Base-by-base conservation (phyloP, 1,140 invertebrate species). In the Chironomus striatipennis region DNA sequence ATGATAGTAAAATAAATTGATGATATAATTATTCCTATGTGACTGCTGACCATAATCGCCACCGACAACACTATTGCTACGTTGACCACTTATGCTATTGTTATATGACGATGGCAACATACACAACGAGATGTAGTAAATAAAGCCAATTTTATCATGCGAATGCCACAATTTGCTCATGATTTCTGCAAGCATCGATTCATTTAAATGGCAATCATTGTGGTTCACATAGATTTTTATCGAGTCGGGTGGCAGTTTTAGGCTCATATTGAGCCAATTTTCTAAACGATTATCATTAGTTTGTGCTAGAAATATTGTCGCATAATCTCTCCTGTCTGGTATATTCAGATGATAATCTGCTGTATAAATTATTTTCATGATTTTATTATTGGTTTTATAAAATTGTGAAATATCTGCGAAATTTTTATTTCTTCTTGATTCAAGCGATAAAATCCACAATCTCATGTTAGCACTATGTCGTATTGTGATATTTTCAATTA, bases 1-100 rank as follows among this genome's bases (percentile, higher is more conserved):
- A 5, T 70, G 65, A 70, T 20, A 20, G 65, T 70, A 70, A 70
- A 70, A 70, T 21, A 70, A 70, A 70, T 70, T 70, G 65, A 70
- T 70, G 65, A 21, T 70, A 21, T 70, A 70, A 70, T 70, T 70
- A 70, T 70, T 21, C 20, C 20, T 70, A 70, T 70, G 65, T 20
- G 65, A 21, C 47, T n/a, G 47, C 47, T 57, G 47, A 57, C 47
- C 47, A 57, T 57, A 57, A 57, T 57, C 47, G 47, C 12, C n/a
- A 57, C 47, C 47, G 47, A 10, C 12, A 57, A 10, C 12, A 57
- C 65, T 70, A 18, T 70, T 70, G 47, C 47, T 57, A 34, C 24
- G 24, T 12, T 57, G 47, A 57, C 4, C 47, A 15, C 47, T 57
- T 15, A n/a, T 70, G 10, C 15, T 21, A 18, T 20, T 67, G 7